Conservation (phyloP, 2,888 invertebrate genomes). For the Microchrysa polita region DNA sequence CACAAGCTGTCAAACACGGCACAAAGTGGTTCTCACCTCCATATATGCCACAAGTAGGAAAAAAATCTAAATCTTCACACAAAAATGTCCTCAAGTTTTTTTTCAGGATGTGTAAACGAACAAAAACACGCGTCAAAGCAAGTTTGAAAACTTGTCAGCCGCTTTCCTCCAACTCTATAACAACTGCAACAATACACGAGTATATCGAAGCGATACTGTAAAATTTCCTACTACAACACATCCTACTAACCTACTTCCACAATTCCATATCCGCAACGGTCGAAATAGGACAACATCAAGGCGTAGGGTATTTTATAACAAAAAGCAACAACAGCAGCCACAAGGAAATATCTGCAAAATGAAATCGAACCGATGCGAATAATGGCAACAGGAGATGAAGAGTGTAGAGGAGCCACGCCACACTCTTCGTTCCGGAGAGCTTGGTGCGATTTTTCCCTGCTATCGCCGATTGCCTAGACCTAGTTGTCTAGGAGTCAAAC, state of each 20-base stretch:
- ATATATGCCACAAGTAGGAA: too few species aligned
- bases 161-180: not conserved
- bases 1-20: too few species aligned
- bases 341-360: constrained; percentile 24
- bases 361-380: not conserved
- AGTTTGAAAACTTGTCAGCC: too few species aligned
- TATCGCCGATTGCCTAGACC: constrained; percentile 1
- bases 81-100: too few species aligned
- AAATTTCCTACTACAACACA: constrained; percentile 9
- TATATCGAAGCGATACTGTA: not conserved
- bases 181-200: not conserved
- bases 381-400: constrained; percentile 10
- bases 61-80: too few species aligned
- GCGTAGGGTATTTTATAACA: too few species aligned
- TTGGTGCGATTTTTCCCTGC: not conserved
- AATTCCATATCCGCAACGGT: constrained; percentile 10
- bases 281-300: not conserved
- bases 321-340: not conserved
- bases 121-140: too few species aligned
- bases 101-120: too few species aligned
- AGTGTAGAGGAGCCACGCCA: not conserved
- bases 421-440: too few species aligned
- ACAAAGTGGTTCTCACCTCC: too few species aligned
- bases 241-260: constrained; percentile 20
- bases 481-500: not conserved